Conservation (phyloP, 2,888 invertebrate species). For the Drosophila kanekoi region DNA sequence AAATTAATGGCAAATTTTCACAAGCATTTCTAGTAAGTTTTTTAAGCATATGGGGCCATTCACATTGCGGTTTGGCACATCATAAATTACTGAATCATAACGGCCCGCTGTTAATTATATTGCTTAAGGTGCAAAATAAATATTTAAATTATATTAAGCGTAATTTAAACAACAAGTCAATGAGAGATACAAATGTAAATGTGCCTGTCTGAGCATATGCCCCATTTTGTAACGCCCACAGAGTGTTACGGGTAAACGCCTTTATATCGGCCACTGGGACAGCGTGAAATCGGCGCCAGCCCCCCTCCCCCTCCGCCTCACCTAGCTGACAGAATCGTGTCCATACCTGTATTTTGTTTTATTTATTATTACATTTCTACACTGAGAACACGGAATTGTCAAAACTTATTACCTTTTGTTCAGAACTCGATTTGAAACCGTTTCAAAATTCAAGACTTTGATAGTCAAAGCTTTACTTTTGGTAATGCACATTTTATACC, state of each 20-base stretch:
- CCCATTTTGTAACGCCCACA: constrained; percentile 69
- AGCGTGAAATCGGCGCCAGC: constrained; percentile 23
- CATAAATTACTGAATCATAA: constrained; percentile 17
- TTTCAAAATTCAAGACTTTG: no score
- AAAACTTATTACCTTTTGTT: no score
- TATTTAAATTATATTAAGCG: constrained; percentile 47
- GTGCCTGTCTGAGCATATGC: constrained; percentile 40
- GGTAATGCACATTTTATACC: no score
- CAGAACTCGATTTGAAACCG: no score
- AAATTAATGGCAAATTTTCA: background rate
- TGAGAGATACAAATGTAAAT: constrained; percentile 40
- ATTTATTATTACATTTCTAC: constrained; percentile 36
- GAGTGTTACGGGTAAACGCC: constrained; percentile 48
- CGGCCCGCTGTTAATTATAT: constrained; percentile 33
- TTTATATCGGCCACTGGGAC: constrained; percentile 63
- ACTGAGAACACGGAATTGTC: background rate
- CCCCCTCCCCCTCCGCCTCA: background rate
- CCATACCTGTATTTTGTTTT: constrained; percentile 40
- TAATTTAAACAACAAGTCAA: constrained; percentile 35
- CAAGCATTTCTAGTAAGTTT: background rate
- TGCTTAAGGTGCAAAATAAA: constrained; percentile 51
- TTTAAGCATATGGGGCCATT: constrained; percentile 35
- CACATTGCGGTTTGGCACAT: constrained; percentile 25
- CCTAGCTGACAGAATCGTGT: constrained; percentile 15
- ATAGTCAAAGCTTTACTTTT: no score